A percentile compares a stretch with the other conserved stretches of the same genome.
These are phyloP conservation scores for Poicephalus meyeri DNA, from an alignment of 2,113 vertebrate species.

Conservation along the genomic window DNA sequence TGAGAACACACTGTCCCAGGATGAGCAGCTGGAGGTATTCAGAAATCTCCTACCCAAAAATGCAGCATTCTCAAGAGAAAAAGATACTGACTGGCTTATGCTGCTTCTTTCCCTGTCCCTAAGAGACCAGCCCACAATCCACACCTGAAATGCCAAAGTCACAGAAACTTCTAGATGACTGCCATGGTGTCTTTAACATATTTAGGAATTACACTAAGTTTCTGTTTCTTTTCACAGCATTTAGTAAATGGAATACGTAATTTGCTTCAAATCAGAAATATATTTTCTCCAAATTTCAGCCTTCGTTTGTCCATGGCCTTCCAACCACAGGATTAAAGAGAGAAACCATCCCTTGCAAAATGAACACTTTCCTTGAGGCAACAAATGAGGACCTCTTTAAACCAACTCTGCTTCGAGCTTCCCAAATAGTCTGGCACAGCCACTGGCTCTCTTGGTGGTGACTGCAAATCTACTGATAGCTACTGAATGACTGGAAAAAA, in stretches of 20 bases:
- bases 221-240: background rate
- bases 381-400: background rate
- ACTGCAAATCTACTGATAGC: background rate
- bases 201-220: background rate
- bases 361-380: background rate
- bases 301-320: background rate
- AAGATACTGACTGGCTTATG: background rate
- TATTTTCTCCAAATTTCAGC: background rate
- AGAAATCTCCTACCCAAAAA: background rate
- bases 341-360: background rate
- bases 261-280: background rate
- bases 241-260: background rate
- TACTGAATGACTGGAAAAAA: background rate
- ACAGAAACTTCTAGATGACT: background rate
- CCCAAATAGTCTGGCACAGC: background rate
- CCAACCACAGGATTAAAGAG: background rate
- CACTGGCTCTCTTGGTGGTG: background rate
- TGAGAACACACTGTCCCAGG: background rate
- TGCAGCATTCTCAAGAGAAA: background rate
- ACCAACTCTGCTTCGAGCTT: background rate
- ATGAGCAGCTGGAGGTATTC: background rate
- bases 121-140: background rate
- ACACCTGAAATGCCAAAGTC: background rate
- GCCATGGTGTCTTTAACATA: background rate
- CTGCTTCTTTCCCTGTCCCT: background rate